Conservation (phyloP, 2,113 vertebrate genomes). For the Eupsittula cactorum region DNA sequence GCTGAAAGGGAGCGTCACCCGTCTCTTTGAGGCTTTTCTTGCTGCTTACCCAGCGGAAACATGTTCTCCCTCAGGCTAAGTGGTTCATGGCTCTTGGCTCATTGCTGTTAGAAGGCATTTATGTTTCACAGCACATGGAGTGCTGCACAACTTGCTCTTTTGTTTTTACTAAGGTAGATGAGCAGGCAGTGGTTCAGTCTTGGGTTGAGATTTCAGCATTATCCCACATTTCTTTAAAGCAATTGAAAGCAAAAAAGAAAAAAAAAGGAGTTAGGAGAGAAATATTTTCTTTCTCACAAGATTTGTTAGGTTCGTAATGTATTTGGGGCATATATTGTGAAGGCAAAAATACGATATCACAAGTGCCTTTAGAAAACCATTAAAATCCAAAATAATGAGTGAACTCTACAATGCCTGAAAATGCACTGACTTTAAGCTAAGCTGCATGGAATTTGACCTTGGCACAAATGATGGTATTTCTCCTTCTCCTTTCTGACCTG, state of each 20-base stretch:
- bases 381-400: neutral
- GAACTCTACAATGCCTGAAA: neutral
- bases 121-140: slow-evolving; percentile 26
- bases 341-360: neutral
- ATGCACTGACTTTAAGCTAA: neutral
- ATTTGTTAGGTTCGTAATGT: neutral
- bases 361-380: neutral
- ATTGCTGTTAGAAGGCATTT: slow-evolving; percentile 56
- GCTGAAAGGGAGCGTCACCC: neutral
- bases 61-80: slow-evolving; percentile 44
- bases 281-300: neutral
- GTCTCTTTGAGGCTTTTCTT: neutral
- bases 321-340: neutral
- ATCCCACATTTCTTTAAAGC: neutral
- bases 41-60: slow-evolving; percentile 25
- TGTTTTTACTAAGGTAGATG: neutral
- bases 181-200: neutral
- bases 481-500: neutral
- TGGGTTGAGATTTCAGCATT: neutral
- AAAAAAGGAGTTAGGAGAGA: neutral
- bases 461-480: slow-evolving; percentile 26
- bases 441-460: slow-evolving; percentile 22
- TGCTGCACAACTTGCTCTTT: neutral
- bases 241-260: neutral
- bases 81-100: slow-evolving; percentile 35